phyloP scores from a whole-genome alignment of 2,113 vertebrate species.

The Psilopsiagon aymara region DNA sequence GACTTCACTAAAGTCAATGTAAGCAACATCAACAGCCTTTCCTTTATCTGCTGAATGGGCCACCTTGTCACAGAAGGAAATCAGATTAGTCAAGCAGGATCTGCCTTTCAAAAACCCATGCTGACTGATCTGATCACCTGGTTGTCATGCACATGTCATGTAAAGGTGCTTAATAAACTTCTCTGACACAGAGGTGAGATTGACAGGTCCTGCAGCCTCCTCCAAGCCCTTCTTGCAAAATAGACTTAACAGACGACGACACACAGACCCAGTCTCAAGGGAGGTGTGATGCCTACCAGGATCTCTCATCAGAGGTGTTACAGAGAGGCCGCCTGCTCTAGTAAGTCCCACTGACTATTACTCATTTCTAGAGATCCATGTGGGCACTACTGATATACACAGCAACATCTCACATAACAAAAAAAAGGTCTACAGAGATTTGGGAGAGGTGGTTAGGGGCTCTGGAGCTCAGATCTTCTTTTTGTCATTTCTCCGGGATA shows the following conservation, averaged over 20 bases:
- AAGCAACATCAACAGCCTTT: not conserved
- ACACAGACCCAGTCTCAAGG: not conserved
- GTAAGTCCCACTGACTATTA: too few relatives aligned
- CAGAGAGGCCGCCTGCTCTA: too few relatives aligned
- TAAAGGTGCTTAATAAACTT: not conserved
- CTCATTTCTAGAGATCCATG: too few relatives aligned
- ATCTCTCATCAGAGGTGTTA: too few relatives aligned
- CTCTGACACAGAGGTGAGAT: not conserved
- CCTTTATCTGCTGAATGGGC: rapidly evolving
- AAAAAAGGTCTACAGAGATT: too few relatives aligned
- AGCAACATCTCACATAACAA: too few relatives aligned
- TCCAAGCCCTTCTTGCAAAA: not conserved
- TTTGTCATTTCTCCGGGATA: too few relatives aligned
- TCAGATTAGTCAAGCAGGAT: not conserved
- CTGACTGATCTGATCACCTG: rapidly evolving
- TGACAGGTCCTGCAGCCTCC: not conserved
- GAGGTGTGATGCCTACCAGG: too few relatives aligned
- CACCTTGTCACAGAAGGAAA: not conserved
- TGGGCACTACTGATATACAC: too few relatives aligned
- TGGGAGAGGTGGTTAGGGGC: too few relatives aligned
- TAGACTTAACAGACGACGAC: not conserved
- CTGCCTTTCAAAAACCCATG: not conserved
- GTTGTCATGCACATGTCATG: not conserved
- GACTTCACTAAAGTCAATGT: not conserved
- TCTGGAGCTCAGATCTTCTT: too few relatives aligned